Percentiles rank a stretch among this genome's conserved stretches.
phyloP scores from a whole-genome alignment of 2,888 invertebrate genomes.

The Scaptomyza caliginosa region DNA sequence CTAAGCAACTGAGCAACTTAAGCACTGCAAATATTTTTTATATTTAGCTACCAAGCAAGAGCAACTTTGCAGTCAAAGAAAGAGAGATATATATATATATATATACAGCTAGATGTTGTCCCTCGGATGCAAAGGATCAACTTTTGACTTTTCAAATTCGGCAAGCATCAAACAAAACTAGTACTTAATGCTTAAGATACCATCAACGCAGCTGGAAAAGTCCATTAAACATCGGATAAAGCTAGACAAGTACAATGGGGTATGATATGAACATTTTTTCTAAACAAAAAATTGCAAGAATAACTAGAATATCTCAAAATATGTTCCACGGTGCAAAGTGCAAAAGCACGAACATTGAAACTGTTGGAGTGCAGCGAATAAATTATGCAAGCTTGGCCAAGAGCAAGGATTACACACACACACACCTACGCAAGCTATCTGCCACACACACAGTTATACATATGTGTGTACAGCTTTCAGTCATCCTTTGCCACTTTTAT shows the following conservation, averaged over 20 bases:
- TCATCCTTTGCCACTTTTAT: slow-evolving; percentile 56
- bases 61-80: slow-evolving; percentile 35
- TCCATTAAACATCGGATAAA: slow-evolving; percentile 3
- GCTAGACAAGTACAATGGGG: slow-evolving; percentile 1
- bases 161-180: slow-evolving; percentile 54
- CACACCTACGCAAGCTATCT: neutral
- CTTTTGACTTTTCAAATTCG: slow-evolving; percentile 51
- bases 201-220: neutral
- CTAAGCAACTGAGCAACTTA: slow-evolving; percentile 8
- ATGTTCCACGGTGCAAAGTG: slow-evolving; percentile 37
- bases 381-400: slow-evolving; percentile 53
- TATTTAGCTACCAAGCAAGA: slow-evolving; percentile 43
- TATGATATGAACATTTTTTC: neutral
- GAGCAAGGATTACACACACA: slow-evolving; percentile 31
- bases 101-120: neutral
- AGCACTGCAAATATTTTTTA: slow-evolving; percentile 39
- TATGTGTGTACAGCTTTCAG: slow-evolving; percentile 31
- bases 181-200: slow-evolving; percentile 34
- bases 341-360: slow-evolving; percentile 20
- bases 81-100: neutral
- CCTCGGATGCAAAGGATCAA: slow-evolving; percentile 37
- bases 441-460: neutral
- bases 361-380: slow-evolving; percentile 59
- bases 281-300: neutral
- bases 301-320: too few relatives aligned